Evolutionary conservation across 2,113 vertebrate species (phyloP), one percentile per base, ranked within the genome.

Genomic region (Meriones unguiculatus): DNA sequence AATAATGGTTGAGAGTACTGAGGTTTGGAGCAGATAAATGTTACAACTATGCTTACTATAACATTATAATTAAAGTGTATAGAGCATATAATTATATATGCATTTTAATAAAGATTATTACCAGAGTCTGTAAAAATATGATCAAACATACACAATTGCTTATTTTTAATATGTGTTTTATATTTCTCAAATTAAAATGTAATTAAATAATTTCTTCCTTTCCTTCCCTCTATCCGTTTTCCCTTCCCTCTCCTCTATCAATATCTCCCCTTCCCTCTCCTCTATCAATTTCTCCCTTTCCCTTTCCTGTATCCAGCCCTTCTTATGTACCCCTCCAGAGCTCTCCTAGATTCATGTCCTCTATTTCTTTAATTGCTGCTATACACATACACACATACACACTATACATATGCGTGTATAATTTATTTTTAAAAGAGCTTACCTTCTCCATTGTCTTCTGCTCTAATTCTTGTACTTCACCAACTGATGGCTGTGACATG

Each of bases 61-160:
- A 11, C 69, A 70, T 14, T 70, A 35, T 70, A n/a, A 70, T 70
- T 70, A 70, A 35, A 70, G 69, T 70, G 41, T 70, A 30, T 89
- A 59, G 65, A 62, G 41, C 41, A 41, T 93, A 64, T 24, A 76
- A 28, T 76, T 46, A 50, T 13, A 77, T 50, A 59, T 84, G 20
- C 5, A 87, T 67, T 95, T 77, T 80, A 90, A 32, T 80, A 28
- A 7, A 2, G 95, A 76, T 65, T 90, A 76, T 92, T 88, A 69
- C 52, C 85, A 92, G n/a, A 88, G 90, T 81, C 20, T 94, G n/a
- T 95, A 88, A 46, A 86, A 95, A 92, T 75, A n/a, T 4, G 78
- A 54, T 0, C 73, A 62, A 92, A 67, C 57, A 77, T 35, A 52
- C 32, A 65, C 75, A 77, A 28, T 15, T 77, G 41, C 25, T 50